Evolutionary conservation across 2,797 vertebrate species (phyloP), one percentile per base, ranked within the genome.

Genomic region (Helicolenus hilgendorfi): DNA sequence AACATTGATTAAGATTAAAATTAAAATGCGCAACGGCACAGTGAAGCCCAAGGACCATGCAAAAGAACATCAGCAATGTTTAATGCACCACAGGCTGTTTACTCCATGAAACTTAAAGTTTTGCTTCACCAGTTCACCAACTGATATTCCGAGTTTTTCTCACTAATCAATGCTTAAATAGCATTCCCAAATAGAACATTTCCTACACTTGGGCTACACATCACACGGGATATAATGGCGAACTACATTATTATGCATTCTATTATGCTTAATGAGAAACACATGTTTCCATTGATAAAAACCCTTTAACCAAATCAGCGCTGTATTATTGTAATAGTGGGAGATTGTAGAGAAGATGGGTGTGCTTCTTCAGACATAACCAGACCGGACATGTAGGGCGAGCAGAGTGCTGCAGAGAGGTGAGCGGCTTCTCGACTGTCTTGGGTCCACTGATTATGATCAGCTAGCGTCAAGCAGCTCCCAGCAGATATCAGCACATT

Each of bases 401-500:
- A 81, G 85, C 77, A 9, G 22, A 77, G 72, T 75, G 84, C 88
- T 74, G 85, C 83, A 81, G 87, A 94, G 90, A 92, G 92, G 92
- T 93, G 88, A 94, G 79, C 71, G 81, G 80, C 84, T 93, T 91
- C 85, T 92, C 56, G 8, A 86, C 87, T 79, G 89, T 92, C 85
- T 92, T 77, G 76, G 84, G 92, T 91, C 95, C 89, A 72, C 91
- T 92, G 96, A 96, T 98, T 96, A 96, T 90, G 94, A 95, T 98
- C 97, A 96, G 95, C 95, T 91, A 65, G 94, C 95, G 85, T 97
- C 96, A 96, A 92, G 88, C 91, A 80, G 94, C 92, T 98, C 97
- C 98, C 97, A 96, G 96, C 95, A 94, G 96, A 97, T 98, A 98
- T 98, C 98, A 97, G 94, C 96, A 93, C 98, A 98, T 98, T 98